Base-by-base conservation (phyloP, 2,888 invertebrate species). In the Girardia tigrina region DNA sequence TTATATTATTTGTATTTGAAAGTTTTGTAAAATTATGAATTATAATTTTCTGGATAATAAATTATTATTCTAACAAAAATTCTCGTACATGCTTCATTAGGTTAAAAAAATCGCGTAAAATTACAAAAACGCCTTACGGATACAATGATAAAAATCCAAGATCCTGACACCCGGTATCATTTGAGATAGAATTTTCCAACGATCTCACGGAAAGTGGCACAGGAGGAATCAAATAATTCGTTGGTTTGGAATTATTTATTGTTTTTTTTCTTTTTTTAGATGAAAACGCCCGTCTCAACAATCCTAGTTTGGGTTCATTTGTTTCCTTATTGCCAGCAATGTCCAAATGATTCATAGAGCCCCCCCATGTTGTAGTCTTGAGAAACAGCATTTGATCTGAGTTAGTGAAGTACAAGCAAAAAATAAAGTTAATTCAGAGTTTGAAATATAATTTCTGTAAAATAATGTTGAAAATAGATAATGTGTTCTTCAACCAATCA, bases 251-350 rank as follows among this genome's bases (percentile, higher is more conserved):
- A 16, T 56, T 56, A 16, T 56, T 56, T 56, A 16, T 73, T 23
- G 70, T 26, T 28, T 76, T 79, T 72, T 77, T 76, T 75, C 77
- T 75, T 71, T 77, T 77, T 42, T 78, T 78, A n/a, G 79, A 79
- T 27, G 79, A 79, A 72, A 79, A 79, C 14, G 79, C 79, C 12
- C 79, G 72, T 16, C 79, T 77, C 26, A 79, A 72, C 8, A 79
- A 74, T 2, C 79, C 78, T n/a, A 77, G 72, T 42, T 78, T 78
- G 26, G 74, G 74, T 56, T 56, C 56, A 56, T 56, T 56, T 6
- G 20, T 56, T 56, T 56, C 56, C 23, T 56, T 56, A 12, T 4
- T 56, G 56, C 56, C n/a, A 8, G n/a, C 56, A 2, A 56, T 56
- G n/a, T 56, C 56, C 2, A 56, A 16, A 56, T 56, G 56, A n/a